phyloP scores from a whole-genome alignment of 2,113 vertebrate species.

The Trogon melanurus region DNA sequence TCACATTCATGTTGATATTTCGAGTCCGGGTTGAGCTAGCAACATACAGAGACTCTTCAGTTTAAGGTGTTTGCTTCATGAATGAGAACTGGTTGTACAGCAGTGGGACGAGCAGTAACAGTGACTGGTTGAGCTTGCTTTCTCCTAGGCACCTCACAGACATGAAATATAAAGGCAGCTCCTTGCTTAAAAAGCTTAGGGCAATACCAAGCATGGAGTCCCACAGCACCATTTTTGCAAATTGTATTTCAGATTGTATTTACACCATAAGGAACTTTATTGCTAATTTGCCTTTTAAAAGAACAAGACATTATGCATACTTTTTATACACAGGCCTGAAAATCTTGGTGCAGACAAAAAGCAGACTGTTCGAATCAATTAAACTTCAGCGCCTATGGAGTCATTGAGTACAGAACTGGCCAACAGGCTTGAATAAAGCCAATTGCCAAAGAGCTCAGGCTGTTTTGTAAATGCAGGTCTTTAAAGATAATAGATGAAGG shows the following conservation, averaged over 20 bases:
- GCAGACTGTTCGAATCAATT: not conserved
- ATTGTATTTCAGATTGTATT: not conserved
- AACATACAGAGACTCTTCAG: not conserved
- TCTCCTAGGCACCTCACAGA: not conserved
- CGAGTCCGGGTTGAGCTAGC: not conserved
- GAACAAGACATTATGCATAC: not conserved
- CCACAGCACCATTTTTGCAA: not conserved
- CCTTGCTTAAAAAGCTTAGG: not conserved
- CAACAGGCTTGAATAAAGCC: not conserved
- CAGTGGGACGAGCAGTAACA: not conserved
- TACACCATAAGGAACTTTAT: not conserved
- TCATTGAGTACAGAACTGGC: not conserved
- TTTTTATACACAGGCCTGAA: not conserved
- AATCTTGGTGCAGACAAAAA: not conserved
- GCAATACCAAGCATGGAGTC: not conserved
- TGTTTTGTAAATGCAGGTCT: not conserved
- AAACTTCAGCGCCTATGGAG: not conserved
- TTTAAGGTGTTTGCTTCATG: not conserved
- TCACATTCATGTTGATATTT: not conserved
- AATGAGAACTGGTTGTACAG: not conserved
- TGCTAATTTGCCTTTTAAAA: not conserved
- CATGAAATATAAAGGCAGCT: not conserved
- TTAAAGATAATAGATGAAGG: not conserved
- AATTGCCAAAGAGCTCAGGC: not conserved
- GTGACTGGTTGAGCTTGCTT: fast-evolving